These are phyloP conservation scores for Cheilinus undulatus DNA, from an alignment of 2,113 vertebrate species.

Conservation along the genomic window DNA sequence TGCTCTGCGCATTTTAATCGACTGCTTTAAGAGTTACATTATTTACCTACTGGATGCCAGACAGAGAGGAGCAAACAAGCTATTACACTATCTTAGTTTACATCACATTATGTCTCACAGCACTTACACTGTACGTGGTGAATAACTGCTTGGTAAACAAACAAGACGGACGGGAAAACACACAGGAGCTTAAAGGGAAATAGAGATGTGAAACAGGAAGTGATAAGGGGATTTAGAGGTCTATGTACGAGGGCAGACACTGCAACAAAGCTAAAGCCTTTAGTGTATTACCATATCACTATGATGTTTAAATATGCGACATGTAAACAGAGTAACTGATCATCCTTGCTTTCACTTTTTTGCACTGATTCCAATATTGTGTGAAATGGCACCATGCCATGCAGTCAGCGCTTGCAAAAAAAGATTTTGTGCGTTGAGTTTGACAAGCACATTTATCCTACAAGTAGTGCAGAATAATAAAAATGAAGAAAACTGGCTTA, in stretches of 20 bases:
- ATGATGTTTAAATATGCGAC: constrained; percentile 12
- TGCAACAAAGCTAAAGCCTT: background rate
- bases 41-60: constrained; percentile 66
- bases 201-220: background rate
- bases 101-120: constrained; percentile 66
- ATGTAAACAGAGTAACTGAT: constrained; percentile 20
- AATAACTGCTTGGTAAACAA: constrained; percentile 49
- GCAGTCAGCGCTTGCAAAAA: background rate
- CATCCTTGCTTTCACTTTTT: constrained; percentile 5
- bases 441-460: constrained; percentile 42
- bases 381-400: constrained; percentile 15
- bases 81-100: constrained; percentile 74
- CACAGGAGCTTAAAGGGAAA: background rate
- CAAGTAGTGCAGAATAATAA: constrained; percentile 42
- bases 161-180: constrained; percentile 16
- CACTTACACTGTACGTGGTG: constrained; percentile 35
- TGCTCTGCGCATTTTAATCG: constrained; percentile 67
- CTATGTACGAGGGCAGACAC: background rate
- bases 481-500: constrained; percentile 30
- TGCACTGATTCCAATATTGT: background rate
- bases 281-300: background rate
- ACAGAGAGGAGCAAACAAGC: constrained; percentile 68
- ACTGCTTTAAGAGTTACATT: constrained; percentile 66
- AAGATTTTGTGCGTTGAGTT: constrained; percentile 6
- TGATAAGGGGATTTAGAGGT: background rate